Evolutionary conservation across 2,797 vertebrate genomes (phyloP), one percentile per base, ranked within the genome.

Genomic region (Knipowitschia caucasica): DNA sequence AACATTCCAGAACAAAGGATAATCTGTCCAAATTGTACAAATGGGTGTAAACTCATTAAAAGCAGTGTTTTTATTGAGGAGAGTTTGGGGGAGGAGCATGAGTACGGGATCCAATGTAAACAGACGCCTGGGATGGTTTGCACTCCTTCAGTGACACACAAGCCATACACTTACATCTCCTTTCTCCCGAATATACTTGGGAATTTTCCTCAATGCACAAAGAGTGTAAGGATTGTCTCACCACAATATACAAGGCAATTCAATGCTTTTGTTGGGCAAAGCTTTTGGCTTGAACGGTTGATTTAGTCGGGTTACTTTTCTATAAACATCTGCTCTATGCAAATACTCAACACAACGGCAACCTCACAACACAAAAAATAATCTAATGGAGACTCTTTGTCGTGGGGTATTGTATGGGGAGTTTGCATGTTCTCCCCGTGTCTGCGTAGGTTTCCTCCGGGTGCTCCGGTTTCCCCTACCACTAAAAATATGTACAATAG

Each of bases 21-120:
- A 61, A 75, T 67, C 66, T 70, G 55, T 81, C 67, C 73, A 79
- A 81, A 80, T 80, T 75, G 71, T 72, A 49, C 62, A 77, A 80
- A 80, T 81, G 78, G 75, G 70, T 78, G 76, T 72, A 76, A 82
- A 77, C 76, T 80, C 67, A 69, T 87, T n/a, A n/a, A 80, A 84
- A 82, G 72, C 65, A 10, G 60, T 81, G 69, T 81, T 84, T n/a
- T 81, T 86, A 82, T 83, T 62, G 61, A 68, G 43, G 43, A 53
- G 44, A 21, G 31, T 24, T 35, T 49, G 61, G 27, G 67, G 60
- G 67, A 51, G 68, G 75, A 70, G 78, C 64, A 78, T 21, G 53
- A 73, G 53, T 53, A 62, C n/a, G 54, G 62, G 49, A 57, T 83
- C 85, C 86, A 88, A 77, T 69, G 69, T 81, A 82, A 88, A 86